A percentile compares a stretch with the other conserved stretches of the same genome.
These are phyloP conservation scores for Gallirallus australis DNA, from an alignment of 2,797 vertebrate genomes.

Conservation along the genomic window DNA sequence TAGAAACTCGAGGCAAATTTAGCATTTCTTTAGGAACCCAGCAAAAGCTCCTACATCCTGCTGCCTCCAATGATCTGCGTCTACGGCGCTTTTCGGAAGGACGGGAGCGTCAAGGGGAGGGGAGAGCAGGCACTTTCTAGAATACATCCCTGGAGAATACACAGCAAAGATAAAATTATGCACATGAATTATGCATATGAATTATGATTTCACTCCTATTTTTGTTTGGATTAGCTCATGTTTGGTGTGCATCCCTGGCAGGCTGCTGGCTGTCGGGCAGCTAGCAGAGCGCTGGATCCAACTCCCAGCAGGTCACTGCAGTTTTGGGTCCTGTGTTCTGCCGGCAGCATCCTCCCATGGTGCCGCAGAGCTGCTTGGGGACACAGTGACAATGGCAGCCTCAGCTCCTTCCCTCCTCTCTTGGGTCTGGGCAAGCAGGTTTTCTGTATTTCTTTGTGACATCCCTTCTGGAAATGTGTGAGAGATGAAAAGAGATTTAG, in stretches of 20 bases:
- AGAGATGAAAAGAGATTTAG: not conserved
- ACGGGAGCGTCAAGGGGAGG: not conserved
- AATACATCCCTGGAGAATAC: conserved; percentile 42
- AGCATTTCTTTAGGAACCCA: conserved; percentile 40
- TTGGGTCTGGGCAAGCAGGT: accelerated
- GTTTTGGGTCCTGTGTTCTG: not conserved
- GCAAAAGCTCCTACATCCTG: conserved; percentile 30
- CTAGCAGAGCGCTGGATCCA: not conserved
- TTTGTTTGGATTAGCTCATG: conserved; percentile 73
- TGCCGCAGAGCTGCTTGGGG: not conserved
- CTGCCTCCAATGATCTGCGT: conserved; percentile 45
- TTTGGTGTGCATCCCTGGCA: conserved; percentile 64
- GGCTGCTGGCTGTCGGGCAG: not conserved
- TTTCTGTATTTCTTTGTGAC: not conserved
- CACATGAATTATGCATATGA: conserved; percentile 73
- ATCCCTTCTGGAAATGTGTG: not conserved
- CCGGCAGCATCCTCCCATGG: not conserved
- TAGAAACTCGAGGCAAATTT: conserved; percentile 41
- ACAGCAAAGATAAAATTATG: conserved; percentile 59
- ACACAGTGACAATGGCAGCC: accelerated
- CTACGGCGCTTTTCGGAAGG: conserved; percentile 45
- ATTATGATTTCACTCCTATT: conserved; percentile 73
- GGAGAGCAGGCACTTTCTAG: conserved; percentile 57
- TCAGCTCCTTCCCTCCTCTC: not conserved
- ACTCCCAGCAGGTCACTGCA: not conserved